Evolutionary conservation across 2,888 invertebrate species (phyloP), one percentile per base, ranked within the genome.

Genomic region (Melitaea athalia): DNA sequence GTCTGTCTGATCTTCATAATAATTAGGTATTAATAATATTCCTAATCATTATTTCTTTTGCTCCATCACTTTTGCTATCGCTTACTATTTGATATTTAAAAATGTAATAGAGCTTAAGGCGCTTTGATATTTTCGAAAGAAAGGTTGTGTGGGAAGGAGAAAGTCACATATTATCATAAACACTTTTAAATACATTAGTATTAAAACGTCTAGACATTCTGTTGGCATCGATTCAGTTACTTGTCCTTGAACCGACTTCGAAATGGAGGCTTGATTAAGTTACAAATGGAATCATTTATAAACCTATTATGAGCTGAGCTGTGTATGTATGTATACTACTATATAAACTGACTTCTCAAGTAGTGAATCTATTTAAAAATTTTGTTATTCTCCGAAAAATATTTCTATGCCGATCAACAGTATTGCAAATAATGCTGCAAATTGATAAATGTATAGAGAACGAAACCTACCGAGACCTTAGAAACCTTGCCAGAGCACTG

Each of bases 251-350:
- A 47, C 24, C n/a, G 42, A 38, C 38, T 55, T 57, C 6, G n/a
- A 57, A 57, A 60, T 60, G 47, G 47, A 60, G 60, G 60, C 60
- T 60, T 60, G 17, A 42, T 57, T 11, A n/a, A n/a, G 57, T 38
- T 42, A 42, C n/a, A 42, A 57, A 57, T 57, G 14, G n/a, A 5
- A 3, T n/a, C n/a, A 49, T n/a, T 49, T 49, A 49, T n/a, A n/a
- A 49, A n/a, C 14, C 3, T 49, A 45, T 14, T 45, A 6, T 14
- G 1, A 45, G 5, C 38, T 38, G 38, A 0, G 38, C 5, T 38
- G 38, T 24, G 24, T 24, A 24, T 24, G 24, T 24, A 24, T 24
- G 24, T 24, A 24, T 24, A 24, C 24, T 24, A 2, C 1, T 24
- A 24, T 24, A 24, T 24, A 24, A 24, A 24, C 3, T 24, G 24